A percentile compares a stretch with the other conserved stretches of the same genome.
phyloP scores from a whole-genome alignment of 2,797 vertebrate species.

The Argyrosomus regius region DNA sequence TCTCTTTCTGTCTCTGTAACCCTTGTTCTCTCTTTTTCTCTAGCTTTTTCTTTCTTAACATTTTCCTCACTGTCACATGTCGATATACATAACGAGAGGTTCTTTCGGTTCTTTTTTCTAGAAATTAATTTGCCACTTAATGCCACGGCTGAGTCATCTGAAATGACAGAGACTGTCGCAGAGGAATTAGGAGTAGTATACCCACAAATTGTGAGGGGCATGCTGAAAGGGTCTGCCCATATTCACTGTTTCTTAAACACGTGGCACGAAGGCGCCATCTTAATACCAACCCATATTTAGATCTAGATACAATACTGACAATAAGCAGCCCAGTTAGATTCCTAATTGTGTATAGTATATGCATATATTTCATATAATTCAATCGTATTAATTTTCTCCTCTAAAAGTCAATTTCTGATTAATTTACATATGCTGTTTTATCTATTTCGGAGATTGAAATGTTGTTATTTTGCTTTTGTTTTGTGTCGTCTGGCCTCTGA shows the following conservation, averaged over 20 bases:
- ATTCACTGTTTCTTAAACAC: constrained; percentile 75
- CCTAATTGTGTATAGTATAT: constrained; percentile 6
- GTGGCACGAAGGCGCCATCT: constrained; percentile 85
- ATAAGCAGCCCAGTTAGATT: constrained; percentile 10
- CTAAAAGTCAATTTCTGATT: constrained; percentile 6
- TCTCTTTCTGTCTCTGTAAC: constrained; percentile 76
- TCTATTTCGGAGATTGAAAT: background rate
- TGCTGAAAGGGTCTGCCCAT: constrained; percentile 69
- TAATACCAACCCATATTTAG: constrained; percentile 70
- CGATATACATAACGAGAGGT: background rate
- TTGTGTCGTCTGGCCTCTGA: background rate
- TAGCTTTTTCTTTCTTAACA: constrained; percentile 61
- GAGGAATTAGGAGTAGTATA: constrained; percentile 49
- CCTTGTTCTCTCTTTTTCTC: constrained; percentile 73
- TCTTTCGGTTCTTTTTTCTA: background rate
- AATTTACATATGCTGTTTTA: constrained; percentile 16
- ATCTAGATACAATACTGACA: constrained; percentile 45
- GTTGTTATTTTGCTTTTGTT: constrained; percentile 16
- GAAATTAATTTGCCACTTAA: constrained; percentile 1
- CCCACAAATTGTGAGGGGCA: constrained; percentile 58
- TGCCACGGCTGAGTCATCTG: background rate
- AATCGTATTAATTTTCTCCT: background rate
- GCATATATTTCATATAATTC: constrained; percentile 9
- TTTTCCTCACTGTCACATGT: constrained; percentile 48
- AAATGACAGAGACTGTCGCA: constrained; percentile 27